phyloP scores from a whole-genome alignment of 1,140 invertebrate species.

The Dolichoris vasculosae region DNA sequence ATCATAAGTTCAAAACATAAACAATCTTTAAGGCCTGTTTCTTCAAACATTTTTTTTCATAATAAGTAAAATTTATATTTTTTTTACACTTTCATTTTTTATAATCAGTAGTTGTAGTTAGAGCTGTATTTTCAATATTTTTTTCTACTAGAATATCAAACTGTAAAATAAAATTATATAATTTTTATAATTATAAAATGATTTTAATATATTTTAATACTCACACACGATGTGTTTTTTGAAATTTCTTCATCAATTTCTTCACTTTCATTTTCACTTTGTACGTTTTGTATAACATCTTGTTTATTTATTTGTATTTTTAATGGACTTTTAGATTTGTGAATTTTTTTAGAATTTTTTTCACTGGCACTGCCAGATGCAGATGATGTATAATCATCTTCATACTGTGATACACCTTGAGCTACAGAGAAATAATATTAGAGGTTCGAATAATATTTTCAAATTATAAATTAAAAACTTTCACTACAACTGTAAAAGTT shows the following conservation, averaged over 20 bases:
- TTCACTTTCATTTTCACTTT: conserved; percentile 69
- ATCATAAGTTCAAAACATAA: conserved; percentile 1
- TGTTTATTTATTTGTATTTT: conserved; percentile 60
- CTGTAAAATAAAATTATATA: conserved; percentile 31
- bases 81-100: background rate
- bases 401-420: conserved; percentile 69
- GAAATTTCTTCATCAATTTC: conserved; percentile 70
- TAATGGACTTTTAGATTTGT: conserved; percentile 59
- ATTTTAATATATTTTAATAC: conserved; percentile 49
- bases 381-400: conserved; percentile 73
- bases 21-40: conserved; percentile 23
- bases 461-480: background rate
- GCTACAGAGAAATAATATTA: conserved; percentile 60
- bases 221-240: conserved; percentile 71
- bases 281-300: conserved; percentile 62
- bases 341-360: conserved; percentile 67
- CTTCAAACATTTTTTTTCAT: conserved; percentile 15
- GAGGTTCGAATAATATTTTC: background rate
- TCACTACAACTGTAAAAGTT: no score
- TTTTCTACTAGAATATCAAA: conserved; percentile 26
- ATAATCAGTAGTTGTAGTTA: conserved; percentile 2
- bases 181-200: conserved; percentile 2
- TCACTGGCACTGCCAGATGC: conserved; percentile 71
- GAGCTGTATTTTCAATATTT: background rate
- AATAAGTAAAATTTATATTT: background rate